Conservation (phyloP, 2,888 invertebrate genomes). For the Dorcus hopei region DNA sequence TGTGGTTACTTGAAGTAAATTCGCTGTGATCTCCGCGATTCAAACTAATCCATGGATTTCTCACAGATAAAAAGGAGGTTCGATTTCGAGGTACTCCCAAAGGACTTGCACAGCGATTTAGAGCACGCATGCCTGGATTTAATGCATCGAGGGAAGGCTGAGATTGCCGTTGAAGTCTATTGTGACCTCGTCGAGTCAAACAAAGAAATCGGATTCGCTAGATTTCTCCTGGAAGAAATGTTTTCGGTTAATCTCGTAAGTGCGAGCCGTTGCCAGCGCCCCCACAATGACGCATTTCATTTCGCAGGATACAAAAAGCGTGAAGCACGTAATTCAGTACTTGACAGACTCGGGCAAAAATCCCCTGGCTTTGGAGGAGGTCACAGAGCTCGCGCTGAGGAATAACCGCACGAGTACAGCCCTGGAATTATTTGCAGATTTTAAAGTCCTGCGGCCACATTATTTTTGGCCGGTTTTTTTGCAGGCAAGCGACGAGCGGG, state of each 20-base stretch:
- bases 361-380: slow-evolving; percentile 43
- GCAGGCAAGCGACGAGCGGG: slow-evolving; percentile 50
- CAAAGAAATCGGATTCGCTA: slow-evolving; percentile 55
- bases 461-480: slow-evolving; percentile 66
- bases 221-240: slow-evolving; percentile 57
- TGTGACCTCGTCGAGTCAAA: slow-evolving; percentile 45
- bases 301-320: slow-evolving; percentile 48
- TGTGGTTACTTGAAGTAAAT: slow-evolving; percentile 24
- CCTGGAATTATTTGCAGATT: slow-evolving; percentile 45
- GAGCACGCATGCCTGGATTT: slow-evolving; percentile 51
- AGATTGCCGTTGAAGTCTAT: slow-evolving; percentile 53
- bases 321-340: slow-evolving; percentile 49
- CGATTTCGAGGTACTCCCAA: slow-evolving; percentile 17
- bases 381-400: slow-evolving; percentile 50
- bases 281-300: background rate
- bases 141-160: slow-evolving; percentile 51
- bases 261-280: slow-evolving; percentile 6
- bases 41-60: background rate
- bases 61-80: slow-evolving; percentile 22
- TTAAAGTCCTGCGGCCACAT: slow-evolving; percentile 52
- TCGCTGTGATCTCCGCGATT: background rate
- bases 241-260: slow-evolving; percentile 53
- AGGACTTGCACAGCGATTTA: slow-evolving; percentile 16
- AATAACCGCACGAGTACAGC: slow-evolving; percentile 48
- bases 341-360: slow-evolving; percentile 52